phyloP scores from a whole-genome alignment of 2,113 vertebrate genomes.

The Leptobrachium ailaonicum region DNA sequence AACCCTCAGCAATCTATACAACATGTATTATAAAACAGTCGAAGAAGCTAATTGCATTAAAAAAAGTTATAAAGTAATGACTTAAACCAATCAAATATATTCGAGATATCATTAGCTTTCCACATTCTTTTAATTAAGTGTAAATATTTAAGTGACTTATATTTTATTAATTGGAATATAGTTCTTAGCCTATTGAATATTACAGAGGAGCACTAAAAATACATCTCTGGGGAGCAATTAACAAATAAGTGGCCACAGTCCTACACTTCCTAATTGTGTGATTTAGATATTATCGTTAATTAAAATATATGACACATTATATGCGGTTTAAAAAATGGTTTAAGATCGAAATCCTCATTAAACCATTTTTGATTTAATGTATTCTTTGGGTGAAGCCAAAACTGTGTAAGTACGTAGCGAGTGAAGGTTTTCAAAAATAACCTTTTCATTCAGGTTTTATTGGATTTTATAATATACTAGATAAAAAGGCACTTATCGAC shows the following conservation, averaged over 20 bases:
- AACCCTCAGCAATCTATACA: too few species aligned
- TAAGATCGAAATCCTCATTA: constrained; percentile 3
- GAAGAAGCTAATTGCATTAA: constrained; percentile 10
- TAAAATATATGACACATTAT: constrained; percentile 19
- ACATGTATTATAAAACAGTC: background rate
- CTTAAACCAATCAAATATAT: constrained; percentile 1
- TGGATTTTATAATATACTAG: too few species aligned
- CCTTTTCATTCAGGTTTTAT: background rate
- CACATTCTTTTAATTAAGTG: constrained; percentile 27
- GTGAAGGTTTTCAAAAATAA: background rate
- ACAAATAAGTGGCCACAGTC: background rate
- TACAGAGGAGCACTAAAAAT: constrained; percentile 7
- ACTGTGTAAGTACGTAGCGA: background rate
- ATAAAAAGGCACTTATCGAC: too few species aligned
- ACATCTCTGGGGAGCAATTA: constrained; percentile 32
- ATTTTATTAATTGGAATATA: constrained; percentile 28
- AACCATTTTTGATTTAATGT: background rate
- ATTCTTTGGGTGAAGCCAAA: background rate
- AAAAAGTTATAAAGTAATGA: background rate
- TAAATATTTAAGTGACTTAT: constrained; percentile 34
- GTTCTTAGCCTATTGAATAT: constrained; percentile 20
- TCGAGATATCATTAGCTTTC: constrained; percentile 20
- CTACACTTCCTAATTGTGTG: constrained; percentile 19
- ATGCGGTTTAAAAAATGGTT: background rate
- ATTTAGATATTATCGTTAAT: constrained; percentile 5